Conservation (phyloP, 2,113 vertebrate genomes). For the Microcebus murinus region DNA sequence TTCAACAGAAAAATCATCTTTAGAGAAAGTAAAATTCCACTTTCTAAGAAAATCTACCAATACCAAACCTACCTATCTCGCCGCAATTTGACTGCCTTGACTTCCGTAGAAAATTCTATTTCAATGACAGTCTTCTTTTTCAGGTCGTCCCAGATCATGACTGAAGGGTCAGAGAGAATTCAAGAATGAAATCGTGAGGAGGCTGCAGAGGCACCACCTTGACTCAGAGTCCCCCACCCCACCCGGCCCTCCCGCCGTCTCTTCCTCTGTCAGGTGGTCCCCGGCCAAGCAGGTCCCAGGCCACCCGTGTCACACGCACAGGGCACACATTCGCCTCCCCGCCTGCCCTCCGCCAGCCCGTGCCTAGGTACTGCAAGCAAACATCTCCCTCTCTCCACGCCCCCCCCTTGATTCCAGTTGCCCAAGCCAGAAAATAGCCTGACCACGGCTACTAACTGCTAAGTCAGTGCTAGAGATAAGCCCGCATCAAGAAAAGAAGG, state of each 20-base stretch:
- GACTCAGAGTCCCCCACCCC: background rate
- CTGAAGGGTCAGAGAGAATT: slow-evolving; percentile 80
- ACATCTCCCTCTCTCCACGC: background rate
- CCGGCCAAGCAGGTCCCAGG: background rate
- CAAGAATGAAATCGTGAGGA: background rate
- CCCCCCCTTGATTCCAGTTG: background rate
- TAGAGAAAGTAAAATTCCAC: background rate
- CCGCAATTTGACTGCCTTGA: slow-evolving; percentile 97
- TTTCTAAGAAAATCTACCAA: fast-evolving
- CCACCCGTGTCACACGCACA: background rate
- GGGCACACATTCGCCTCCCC: too few species aligned
- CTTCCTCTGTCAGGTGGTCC: background rate
- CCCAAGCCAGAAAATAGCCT: background rate
- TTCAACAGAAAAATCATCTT: background rate
- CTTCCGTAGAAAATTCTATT: slow-evolving; percentile 99
- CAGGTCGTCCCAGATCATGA: slow-evolving; percentile 99
- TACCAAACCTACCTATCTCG: slow-evolving; percentile 91
- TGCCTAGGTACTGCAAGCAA: background rate
- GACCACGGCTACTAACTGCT: background rate
- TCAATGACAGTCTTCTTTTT: slow-evolving; percentile 99
- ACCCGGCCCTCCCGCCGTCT: fast-evolving
- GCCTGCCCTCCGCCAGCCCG: background rate
- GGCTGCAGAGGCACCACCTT: background rate
- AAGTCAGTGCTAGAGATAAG: background rate
- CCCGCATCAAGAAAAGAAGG: background rate